Percentiles rank a stretch among this genome's conserved stretches.
Conservation (phyloP, 1,140 invertebrate species). For the Adoxophyes honmai region DNA sequence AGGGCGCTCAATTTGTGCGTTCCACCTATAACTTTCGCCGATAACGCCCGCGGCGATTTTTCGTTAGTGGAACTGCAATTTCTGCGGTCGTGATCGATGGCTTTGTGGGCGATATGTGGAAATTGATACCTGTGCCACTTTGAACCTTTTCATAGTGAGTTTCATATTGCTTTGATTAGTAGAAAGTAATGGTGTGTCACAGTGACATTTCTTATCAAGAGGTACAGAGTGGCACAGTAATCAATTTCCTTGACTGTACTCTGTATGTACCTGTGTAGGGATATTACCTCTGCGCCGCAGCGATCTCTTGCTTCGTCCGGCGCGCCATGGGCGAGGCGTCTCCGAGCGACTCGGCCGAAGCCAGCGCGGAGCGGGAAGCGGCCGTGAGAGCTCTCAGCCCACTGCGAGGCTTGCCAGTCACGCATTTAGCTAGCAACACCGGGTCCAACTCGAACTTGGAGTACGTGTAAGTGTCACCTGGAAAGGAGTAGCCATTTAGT, state of each 20-base stretch:
- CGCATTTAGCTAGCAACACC: slow-evolving; percentile 56
- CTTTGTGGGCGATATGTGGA: no score
- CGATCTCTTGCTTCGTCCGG: slow-evolving; percentile 96
- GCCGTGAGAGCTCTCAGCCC: slow-evolving; percentile 62
- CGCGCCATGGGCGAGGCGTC: slow-evolving; percentile 94
- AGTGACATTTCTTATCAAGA: no score
- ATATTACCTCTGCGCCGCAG: slow-evolving; percentile 86
- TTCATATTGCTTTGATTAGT: no score
- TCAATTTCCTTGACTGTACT: not conserved
- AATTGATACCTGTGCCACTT: no score
- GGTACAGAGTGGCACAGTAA: no score
- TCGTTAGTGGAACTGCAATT: not conserved
- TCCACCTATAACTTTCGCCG: no score
- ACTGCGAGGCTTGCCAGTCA: slow-evolving; percentile 57
- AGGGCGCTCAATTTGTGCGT: no score
- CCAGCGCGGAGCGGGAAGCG: slow-evolving; percentile 46
- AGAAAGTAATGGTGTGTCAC: no score
- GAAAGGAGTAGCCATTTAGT: slow-evolving; percentile 25
- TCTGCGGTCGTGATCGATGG: no score
- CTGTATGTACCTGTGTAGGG: not conserved
- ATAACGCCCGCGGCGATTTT: no score
- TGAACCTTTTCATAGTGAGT: no score
- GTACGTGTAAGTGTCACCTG: slow-evolving; percentile 75
- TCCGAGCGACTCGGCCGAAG: slow-evolving; percentile 66
- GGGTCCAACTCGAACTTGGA: slow-evolving; percentile 77